These are phyloP conservation scores for Cyclina sinensis DNA, from an alignment of 1,140 invertebrate species.

Conservation along the genomic window DNA sequence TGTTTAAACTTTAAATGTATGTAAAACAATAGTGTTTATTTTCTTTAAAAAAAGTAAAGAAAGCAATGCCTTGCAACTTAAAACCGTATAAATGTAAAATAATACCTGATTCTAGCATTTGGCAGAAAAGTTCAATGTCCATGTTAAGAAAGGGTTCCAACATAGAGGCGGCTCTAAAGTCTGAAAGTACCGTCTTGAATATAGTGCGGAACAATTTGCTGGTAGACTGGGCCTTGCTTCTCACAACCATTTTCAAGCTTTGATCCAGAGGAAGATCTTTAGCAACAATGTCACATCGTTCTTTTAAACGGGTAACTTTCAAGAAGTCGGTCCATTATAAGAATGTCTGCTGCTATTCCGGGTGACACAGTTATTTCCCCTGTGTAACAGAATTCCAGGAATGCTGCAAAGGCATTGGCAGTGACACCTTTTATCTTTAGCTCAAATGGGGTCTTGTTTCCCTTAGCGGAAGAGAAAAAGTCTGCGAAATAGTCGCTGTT, in stretches of 20 bases:
- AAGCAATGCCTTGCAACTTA: no score
- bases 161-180: constrained; percentile 37
- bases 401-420: constrained; percentile 63
- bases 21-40: no score
- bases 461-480: constrained; percentile 52
- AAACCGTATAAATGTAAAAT: no score
- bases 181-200: neutral
- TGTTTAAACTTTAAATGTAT: no score
- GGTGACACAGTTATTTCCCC: constrained; percentile 12
- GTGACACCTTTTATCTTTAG: constrained; percentile 70
- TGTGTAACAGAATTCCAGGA: constrained; percentile 67
- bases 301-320: neutral
- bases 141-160: constrained; percentile 40
- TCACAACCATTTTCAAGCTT: constrained; percentile 14
- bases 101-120: constrained; percentile 50
- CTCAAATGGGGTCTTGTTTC: constrained; percentile 67
- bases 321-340: constrained; percentile 54
- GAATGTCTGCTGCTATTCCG: constrained; percentile 39
- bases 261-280: constrained; percentile 28
- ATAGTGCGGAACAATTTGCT: neutral
- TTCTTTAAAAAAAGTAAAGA: no score
- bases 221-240: neutral
- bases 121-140: constrained; percentile 46
- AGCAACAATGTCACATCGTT: neutral
- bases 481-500: constrained; percentile 74